A percentile compares a stretch with the other conserved stretches of the same genome.
Evolutionary conservation across 2,888 invertebrate species (phyloP).

Genomic region (Seira sanloemensis): DNA sequence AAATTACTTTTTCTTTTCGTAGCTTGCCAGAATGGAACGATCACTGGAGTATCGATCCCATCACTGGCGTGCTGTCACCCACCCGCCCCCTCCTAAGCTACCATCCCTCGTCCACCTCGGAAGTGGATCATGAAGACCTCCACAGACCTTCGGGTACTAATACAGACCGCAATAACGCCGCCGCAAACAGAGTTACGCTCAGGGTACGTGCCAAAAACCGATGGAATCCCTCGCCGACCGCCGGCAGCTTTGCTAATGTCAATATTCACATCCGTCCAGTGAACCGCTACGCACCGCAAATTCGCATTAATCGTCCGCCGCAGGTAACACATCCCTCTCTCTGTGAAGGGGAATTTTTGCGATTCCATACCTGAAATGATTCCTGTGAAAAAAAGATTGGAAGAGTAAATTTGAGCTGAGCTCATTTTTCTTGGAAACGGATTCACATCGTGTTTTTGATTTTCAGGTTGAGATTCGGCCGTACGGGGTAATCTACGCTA

Average conservation of each 20-base stretch:
- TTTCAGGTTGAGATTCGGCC: constrained; percentile 75
- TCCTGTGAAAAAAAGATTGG: too few relatives aligned
- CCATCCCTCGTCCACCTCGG: constrained; percentile 71
- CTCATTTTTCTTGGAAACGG: too few relatives aligned
- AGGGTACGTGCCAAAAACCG: constrained; percentile 72
- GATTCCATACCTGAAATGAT: too few relatives aligned
- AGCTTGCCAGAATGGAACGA: constrained; percentile 87
- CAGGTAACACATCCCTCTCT: constrained; percentile 78
- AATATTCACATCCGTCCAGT: constrained; percentile 86
- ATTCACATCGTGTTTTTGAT: too few relatives aligned
- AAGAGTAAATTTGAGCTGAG: too few relatives aligned
- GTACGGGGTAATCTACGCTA: constrained; percentile 89
- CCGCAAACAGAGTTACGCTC: constrained; percentile 61
- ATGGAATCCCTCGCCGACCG: constrained; percentile 74
- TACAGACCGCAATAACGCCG: not conserved
- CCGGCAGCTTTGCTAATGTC: constrained; percentile 84
- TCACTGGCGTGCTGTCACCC: constrained; percentile 90
- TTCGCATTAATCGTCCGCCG: constrained; percentile 87
- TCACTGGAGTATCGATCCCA: constrained; percentile 94
- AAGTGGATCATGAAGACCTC: constrained; percentile 10
- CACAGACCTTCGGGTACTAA: constrained; percentile 4
- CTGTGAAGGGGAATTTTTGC: not conserved
- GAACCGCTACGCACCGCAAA: constrained; percentile 90
- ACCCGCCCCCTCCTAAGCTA: constrained; percentile 85
- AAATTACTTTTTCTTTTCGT: constrained; percentile 24